phyloP scores from a whole-genome alignment of 2,113 vertebrate species.

The Cottus gobio region DNA sequence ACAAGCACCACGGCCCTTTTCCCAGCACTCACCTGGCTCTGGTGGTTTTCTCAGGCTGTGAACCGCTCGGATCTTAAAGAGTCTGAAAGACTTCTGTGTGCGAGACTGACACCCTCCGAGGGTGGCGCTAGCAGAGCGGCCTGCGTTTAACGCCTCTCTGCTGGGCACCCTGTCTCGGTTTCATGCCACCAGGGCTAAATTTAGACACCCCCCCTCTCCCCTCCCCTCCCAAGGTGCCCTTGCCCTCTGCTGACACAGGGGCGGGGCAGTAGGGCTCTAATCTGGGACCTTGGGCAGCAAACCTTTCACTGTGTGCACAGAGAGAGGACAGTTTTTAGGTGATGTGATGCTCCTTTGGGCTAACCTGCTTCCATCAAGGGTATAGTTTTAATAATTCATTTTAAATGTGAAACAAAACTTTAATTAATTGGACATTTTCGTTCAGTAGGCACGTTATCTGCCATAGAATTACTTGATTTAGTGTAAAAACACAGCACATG shows the following conservation, averaged over 20 bases:
- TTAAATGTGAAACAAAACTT: neutral
- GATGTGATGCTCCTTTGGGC: neutral
- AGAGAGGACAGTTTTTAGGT: constrained; percentile 20
- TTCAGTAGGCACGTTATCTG: too few relatives aligned
- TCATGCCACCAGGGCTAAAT: constrained; percentile 72
- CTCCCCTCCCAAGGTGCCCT: constrained; percentile 71
- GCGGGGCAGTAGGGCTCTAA: constrained; percentile 22
- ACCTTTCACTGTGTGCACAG: constrained; percentile 5
- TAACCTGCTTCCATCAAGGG: neutral
- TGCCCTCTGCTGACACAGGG: constrained; percentile 54
- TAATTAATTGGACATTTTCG: too few relatives aligned
- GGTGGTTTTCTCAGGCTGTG: constrained; percentile 35
- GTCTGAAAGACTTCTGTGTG: constrained; percentile 7
- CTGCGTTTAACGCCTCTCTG: constrained; percentile 25
- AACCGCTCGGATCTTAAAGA: constrained; percentile 12
- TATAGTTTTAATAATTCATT: neutral
- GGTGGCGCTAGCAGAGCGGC: constrained; percentile 66
- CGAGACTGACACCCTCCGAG: constrained; percentile 43
- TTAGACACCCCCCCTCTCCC: constrained; percentile 44
- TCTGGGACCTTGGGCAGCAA: constrained; percentile 20
- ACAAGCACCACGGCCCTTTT: neutral
- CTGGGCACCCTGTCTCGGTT: constrained; percentile 36
- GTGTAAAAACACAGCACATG: too few relatives aligned
- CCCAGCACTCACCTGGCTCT: constrained; percentile 66
- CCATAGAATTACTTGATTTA: too few relatives aligned